Evolutionary conservation across 2,888 invertebrate species (phyloP), one percentile per base, ranked within the genome.

Genomic region (Yponomeuta malinellus): DNA sequence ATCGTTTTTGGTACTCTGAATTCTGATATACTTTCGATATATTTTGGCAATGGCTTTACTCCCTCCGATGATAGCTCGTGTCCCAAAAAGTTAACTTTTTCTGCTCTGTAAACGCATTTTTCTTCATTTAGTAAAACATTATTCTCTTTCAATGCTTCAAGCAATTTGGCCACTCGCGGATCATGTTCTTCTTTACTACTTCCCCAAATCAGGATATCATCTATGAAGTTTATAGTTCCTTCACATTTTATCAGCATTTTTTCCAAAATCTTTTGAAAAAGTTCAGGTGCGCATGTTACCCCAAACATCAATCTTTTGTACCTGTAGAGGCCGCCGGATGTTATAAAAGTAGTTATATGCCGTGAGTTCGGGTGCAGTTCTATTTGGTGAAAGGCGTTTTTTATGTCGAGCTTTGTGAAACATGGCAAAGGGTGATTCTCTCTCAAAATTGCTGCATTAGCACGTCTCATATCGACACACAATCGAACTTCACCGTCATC

Each of bases 251-350:
- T 52, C 3, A 88, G 69, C 10, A 86, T 77, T 73, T 75, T 73
- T 72, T 82, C 81, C 43, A 89, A 71, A 2, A 77, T 78, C 75
- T 86, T 83, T 75, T 88, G 84, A 73, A 85, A 89, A 1, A 84
- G 75, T 76, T 88, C 89, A 0, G 84, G 82, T 5, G 90, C 90
- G 70, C 83, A 84, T 2, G 76, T 77, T 10, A 88, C 80, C 0
- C 84, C 84, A 72, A 85, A 86, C 80, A 82, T 82, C 9, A 85
- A 52, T 15, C 85, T 67, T 74, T 85, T 87, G 72, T 83, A 89
- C 48, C 81, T 72, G 71, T 72, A 84, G 12, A 87, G 69, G 0
- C 84, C 85, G 63, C 74, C 75, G 33, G 75, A 75, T 5, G 84
- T 83, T 10, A 80, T 79, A 72, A 87, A 87, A 5, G 82, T 83